phyloP scores from a whole-genome alignment of 2,797 vertebrate species.

The Mycteria americana region DNA sequence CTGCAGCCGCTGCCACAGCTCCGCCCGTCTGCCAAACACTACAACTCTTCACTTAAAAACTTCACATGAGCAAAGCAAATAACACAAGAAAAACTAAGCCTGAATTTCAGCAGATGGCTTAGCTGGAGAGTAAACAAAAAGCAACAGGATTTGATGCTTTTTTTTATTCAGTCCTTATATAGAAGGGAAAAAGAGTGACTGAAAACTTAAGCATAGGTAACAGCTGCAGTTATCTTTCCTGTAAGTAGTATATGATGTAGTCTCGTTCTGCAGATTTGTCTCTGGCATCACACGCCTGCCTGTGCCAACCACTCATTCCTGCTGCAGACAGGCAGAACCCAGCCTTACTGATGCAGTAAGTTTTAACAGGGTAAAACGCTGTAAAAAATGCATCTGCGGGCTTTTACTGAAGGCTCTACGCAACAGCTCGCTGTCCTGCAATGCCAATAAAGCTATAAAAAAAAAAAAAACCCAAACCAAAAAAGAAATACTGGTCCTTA shows the following conservation, averaged over 20 bases:
- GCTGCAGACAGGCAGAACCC: background rate
- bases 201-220: too few species aligned
- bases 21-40: fast-evolving
- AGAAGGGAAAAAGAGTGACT: background rate
- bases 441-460: background rate
- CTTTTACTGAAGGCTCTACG: background rate
- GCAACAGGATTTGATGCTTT: background rate
- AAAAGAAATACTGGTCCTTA: too few species aligned
- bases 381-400: background rate
- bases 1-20: background rate
- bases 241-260: fast-evolving
- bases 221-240: background rate
- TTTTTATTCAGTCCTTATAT: fast-evolving
- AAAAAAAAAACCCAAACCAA: background rate
- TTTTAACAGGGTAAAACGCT: background rate
- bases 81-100: background rate
- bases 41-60: fast-evolving
- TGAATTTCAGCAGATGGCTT: background rate
- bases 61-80: background rate
- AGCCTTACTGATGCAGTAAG: too few species aligned
- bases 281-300: background rate
- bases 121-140: background rate
- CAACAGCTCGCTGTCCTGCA: background rate
- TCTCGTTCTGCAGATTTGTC: background rate
- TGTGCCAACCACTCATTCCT: background rate